Evolutionary conservation across 2,113 vertebrate species (phyloP).

Genomic region (Rhynchomys soricoides): DNA sequence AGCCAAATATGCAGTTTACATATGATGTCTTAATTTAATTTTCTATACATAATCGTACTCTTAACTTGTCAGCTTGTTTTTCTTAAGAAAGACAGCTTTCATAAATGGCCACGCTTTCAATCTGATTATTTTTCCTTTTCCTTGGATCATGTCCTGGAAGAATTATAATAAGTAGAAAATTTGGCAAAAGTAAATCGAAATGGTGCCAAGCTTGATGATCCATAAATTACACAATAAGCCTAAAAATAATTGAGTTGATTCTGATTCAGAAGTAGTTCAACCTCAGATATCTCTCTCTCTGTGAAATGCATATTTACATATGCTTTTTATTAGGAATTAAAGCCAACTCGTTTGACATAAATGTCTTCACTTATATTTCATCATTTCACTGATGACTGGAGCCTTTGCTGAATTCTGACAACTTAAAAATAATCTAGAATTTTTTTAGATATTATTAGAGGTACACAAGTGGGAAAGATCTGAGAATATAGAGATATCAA

Average conservation of each 20-base stretch:
- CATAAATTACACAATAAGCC: constrained; percentile 26
- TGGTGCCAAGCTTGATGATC: background rate
- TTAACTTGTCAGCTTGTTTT: background rate
- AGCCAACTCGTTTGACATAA: constrained; percentile 43
- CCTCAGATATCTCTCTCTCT: background rate
- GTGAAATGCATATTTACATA: background rate
- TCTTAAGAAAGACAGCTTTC: background rate
- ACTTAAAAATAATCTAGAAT: constrained; percentile 35
- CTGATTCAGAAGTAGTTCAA: constrained; percentile 36
- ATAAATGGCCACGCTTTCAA: constrained; percentile 18
- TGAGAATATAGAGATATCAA: background rate
- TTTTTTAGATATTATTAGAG: constrained; percentile 32
- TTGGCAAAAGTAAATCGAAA: constrained; percentile 52
- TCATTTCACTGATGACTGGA: constrained; percentile 1
- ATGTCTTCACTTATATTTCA: background rate
- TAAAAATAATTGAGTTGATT: constrained; percentile 53
- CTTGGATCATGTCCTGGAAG: background rate
- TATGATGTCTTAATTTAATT: constrained; percentile 45
- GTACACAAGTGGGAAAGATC: background rate
- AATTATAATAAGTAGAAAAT: constrained; percentile 51
- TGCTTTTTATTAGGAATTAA: constrained; percentile 26
- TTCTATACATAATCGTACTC: background rate
- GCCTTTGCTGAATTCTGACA: constrained; percentile 24
- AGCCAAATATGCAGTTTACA: background rate
- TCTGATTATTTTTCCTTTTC: background rate